phyloP scores from a whole-genome alignment of 2,797 vertebrate genomes.

The Onychomys leucogaster region DNA sequence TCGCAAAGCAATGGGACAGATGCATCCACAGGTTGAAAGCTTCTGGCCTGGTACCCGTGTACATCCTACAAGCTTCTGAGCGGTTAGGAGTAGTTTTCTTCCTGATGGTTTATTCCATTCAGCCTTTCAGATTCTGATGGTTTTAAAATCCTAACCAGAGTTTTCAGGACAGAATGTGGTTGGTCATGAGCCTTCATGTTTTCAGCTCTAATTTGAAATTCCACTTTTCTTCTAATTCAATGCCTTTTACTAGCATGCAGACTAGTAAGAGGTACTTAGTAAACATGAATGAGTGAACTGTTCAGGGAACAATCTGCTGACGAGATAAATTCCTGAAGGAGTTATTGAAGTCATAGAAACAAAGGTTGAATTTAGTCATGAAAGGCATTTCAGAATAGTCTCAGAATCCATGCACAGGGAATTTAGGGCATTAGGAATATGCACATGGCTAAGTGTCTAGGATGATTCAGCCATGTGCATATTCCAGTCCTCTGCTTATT shows the following conservation, averaged over 20 bases:
- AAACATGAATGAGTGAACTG: constrained; percentile 21
- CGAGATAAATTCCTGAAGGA: not conserved
- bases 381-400: constrained; percentile 2
- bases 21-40: not conserved
- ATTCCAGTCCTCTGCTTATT: not conserved
- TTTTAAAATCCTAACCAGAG: not conserved
- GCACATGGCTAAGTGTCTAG: too few relatives aligned
- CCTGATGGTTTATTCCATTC: not conserved
- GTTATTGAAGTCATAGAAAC: not conserved
- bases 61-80: not conserved
- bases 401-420: not conserved
- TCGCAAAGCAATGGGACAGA: not conserved
- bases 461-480: not conserved
- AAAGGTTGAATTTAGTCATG: not conserved
- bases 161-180: not conserved
- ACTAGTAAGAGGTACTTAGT: not conserved
- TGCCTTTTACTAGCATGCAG: not conserved
- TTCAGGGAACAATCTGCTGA: not conserved
- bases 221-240: not conserved
- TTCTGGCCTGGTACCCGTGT: not conserved
- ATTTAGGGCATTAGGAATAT: not conserved
- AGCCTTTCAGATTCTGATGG: not conserved
- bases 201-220: not conserved
- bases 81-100: not conserved
- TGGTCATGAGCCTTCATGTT: not conserved